Evolutionary conservation across 2,113 vertebrate genomes (phyloP).

Genomic region (Perca flavescens): DNA sequence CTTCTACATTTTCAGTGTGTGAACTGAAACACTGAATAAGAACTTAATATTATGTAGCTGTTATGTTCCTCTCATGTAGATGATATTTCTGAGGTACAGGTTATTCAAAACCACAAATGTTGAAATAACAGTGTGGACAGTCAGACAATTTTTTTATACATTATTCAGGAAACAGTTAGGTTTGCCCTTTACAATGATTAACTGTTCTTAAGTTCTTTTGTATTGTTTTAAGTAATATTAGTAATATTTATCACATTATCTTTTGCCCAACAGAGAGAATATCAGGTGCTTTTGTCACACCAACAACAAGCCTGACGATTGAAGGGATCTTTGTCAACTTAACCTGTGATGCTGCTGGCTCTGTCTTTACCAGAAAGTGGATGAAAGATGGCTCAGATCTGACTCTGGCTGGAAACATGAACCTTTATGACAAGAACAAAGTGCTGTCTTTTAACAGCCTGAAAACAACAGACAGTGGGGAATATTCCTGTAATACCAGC

Average conservation of each 20-base stretch:
- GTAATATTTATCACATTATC: background rate
- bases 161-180: background rate
- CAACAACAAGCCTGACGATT: background rate
- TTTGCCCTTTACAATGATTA: background rate
- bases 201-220: background rate
- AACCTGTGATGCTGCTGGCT: slow-evolving; percentile 9
- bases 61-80: background rate
- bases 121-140: background rate
- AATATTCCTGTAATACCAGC: slow-evolving; percentile 52
- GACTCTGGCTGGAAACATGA: slow-evolving; percentile 19
- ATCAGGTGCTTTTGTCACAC: slow-evolving; percentile 17
- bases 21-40: background rate
- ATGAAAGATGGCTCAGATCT: slow-evolving; percentile 51
- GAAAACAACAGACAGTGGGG: background rate
- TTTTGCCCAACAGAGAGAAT: slow-evolving; percentile 56
- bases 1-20: background rate
- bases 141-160: background rate
- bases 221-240: background rate
- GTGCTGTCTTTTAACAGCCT: slow-evolving; percentile 50
- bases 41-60: background rate
- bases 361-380: slow-evolving; percentile 45
- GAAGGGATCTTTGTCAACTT: background rate
- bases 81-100: background rate
- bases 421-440: slow-evolving; percentile 40
- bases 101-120: background rate